These are phyloP conservation scores for Heteropelma amictum DNA, from an alignment of 2,888 invertebrate genomes.

Conservation along the genomic window DNA sequence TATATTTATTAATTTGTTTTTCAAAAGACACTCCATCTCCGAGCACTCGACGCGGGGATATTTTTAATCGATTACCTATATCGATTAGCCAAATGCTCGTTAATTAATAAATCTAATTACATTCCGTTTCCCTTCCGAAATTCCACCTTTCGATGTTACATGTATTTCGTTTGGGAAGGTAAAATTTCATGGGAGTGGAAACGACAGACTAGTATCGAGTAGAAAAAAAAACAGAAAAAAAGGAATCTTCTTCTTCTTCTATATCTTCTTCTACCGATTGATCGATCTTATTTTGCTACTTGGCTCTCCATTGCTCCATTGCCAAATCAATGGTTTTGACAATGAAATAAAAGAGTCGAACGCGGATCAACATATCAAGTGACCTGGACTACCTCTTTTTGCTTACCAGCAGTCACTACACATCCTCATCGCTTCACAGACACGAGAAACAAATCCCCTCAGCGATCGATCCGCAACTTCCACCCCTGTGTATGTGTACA, in stretches of 20 bases:
- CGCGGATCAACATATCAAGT: too few relatives aligned
- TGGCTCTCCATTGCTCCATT: neutral
- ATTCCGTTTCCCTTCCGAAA: neutral
- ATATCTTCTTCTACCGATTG: neutral
- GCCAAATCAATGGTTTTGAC: too few relatives aligned
- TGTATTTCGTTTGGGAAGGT: too few relatives aligned
- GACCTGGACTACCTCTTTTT: neutral
- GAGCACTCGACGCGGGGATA: neutral
- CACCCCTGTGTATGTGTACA: neutral
- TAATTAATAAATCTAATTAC: conserved; percentile 39
- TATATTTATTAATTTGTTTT: neutral
- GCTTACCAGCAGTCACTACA: neutral
- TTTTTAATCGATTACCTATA: neutral
- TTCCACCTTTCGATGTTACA: neutral
- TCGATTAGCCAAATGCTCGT: conserved; percentile 30
- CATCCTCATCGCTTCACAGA: neutral
- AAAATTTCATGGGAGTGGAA: neutral
- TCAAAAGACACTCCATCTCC: neutral
- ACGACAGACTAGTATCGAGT: too few relatives aligned
- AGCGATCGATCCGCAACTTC: neutral
- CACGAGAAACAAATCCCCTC: neutral
- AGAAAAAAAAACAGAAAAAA: too few relatives aligned
- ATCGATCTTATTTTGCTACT: too few relatives aligned
- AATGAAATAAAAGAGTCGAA: too few relatives aligned
- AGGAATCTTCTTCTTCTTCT: too few relatives aligned